A percentile compares a stretch with the other conserved stretches of the same genome.
phyloP scores from a whole-genome alignment of 2,888 invertebrate genomes.

The Oxycera nigricornis region DNA sequence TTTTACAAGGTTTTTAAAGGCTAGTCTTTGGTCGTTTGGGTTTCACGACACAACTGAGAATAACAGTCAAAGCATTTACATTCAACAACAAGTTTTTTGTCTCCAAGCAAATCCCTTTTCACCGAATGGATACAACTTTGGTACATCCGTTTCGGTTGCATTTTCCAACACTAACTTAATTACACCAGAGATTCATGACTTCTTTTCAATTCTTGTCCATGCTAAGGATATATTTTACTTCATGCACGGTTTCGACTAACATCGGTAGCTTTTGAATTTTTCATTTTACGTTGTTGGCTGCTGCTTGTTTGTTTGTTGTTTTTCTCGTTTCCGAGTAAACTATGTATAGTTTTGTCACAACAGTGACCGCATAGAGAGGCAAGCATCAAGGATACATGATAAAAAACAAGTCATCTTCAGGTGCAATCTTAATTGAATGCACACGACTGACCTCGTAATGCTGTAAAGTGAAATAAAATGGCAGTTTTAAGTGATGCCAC shows the following conservation, averaged over 20 bases:
- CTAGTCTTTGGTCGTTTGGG: too few relatives aligned
- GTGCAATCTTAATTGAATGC: not conserved
- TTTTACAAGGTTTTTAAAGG: too few relatives aligned
- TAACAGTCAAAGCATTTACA: not conserved
- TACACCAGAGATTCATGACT: not conserved
- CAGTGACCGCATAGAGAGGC: too few relatives aligned
- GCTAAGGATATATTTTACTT: not conserved
- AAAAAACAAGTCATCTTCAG: too few relatives aligned
- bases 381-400: too few relatives aligned
- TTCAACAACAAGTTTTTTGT: not conserved
- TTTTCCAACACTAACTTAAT: not conserved
- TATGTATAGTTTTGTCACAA: not conserved
- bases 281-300: not conserved
- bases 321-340: not conserved
- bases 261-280: not conserved
- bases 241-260: not conserved
- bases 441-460: constrained; percentile 10
- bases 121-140: too few relatives aligned
- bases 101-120: too few relatives aligned
- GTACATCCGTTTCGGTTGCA: not conserved
- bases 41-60: too few relatives aligned
- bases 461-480: constrained; percentile 13
- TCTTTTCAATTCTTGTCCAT: not conserved
- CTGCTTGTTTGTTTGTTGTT: not conserved
- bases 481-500: constrained; percentile 4